These are phyloP conservation scores for Venturia canescens DNA, from an alignment of 1,140 invertebrate genomes.

Conservation along the genomic window DNA sequence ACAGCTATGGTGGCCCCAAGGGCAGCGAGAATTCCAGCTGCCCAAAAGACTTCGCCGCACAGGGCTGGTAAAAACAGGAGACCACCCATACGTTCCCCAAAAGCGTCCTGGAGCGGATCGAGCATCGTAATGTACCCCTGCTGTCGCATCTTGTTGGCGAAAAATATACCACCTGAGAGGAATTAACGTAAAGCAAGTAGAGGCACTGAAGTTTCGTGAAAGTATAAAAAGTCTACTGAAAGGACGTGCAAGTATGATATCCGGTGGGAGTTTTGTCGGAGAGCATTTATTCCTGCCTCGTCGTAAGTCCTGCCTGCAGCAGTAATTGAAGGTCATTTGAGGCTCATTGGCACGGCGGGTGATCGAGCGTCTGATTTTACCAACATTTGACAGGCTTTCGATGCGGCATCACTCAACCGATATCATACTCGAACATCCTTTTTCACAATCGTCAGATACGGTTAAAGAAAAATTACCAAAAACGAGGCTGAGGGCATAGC, in stretches of 20 bases:
- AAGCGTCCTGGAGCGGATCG: conserved; percentile 97
- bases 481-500: conserved; percentile 95
- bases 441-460: neutral
- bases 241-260: neutral
- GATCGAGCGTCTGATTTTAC: neutral
- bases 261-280: neutral
- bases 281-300: neutral
- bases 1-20: conserved; percentile 96
- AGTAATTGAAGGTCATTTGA: neutral
- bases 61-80: conserved; percentile 97
- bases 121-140: conserved; percentile 99
- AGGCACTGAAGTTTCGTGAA: neutral
- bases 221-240: neutral
- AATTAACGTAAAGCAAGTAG: conserved; percentile 40
- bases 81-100: conserved; percentile 97
- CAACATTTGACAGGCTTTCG: neutral
- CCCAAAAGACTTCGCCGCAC: conserved; percentile 98
- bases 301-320: neutral
- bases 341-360: neutral
- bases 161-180: conserved; percentile 93
- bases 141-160: conserved; percentile 97
- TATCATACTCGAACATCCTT: neutral
- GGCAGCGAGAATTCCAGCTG: conserved; percentile 96
- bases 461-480: conserved; percentile 82
- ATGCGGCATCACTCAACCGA: neutral